These are phyloP conservation scores for Strix aluco DNA, from an alignment of 2,113 vertebrate genomes.

Conservation along the genomic window DNA sequence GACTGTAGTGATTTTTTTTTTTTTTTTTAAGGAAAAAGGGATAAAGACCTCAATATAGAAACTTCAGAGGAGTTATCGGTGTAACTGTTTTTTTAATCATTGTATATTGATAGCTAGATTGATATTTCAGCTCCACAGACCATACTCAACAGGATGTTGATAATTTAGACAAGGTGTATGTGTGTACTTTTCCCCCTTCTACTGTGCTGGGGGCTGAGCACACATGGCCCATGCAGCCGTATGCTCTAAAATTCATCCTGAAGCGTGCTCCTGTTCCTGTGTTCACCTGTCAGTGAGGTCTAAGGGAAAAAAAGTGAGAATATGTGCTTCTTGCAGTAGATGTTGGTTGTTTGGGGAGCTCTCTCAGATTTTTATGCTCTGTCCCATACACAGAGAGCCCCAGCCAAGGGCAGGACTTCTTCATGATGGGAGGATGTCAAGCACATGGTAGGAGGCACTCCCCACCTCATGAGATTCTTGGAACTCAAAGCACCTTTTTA, in stretches of 20 bases:
- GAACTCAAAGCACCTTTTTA: background rate
- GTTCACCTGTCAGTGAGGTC: background rate
- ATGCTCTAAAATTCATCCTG: background rate
- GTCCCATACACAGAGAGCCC: background rate
- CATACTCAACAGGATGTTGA: too few species aligned
- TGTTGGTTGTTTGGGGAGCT: fast-evolving
- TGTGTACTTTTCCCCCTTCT: background rate
- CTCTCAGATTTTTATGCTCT: background rate
- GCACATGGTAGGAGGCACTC: fast-evolving
- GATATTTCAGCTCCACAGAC: background rate
- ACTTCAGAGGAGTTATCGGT: background rate
- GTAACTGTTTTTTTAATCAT: fast-evolving
- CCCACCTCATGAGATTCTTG: background rate
- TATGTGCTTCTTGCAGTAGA: background rate
- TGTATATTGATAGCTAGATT: background rate
- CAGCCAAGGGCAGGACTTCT: too few species aligned
- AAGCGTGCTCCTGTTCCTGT: background rate
- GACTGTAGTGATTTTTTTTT: too few species aligned
- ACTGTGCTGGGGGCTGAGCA: background rate
- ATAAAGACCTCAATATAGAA: background rate
- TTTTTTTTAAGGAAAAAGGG: background rate
- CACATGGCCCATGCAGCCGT: background rate
- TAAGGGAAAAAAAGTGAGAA: background rate
- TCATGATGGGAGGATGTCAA: background rate
- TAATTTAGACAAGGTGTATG: background rate